Evolutionary conservation across 2,888 invertebrate species (phyloP).

Genomic region (Teleogryllus oceanicus): DNA sequence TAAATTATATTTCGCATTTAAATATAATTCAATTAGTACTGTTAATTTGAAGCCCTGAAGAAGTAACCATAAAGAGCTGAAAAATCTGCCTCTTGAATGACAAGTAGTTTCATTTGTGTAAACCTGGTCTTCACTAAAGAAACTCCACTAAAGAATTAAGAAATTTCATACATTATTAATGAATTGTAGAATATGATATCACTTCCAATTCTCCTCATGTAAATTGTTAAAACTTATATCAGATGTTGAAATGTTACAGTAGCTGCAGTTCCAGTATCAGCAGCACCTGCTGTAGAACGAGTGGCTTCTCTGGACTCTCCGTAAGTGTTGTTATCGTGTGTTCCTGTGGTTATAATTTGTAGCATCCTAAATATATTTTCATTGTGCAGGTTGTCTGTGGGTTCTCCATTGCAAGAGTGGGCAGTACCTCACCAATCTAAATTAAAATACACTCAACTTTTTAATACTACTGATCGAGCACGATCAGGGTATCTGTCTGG

Average conservation of each 20-base stretch:
- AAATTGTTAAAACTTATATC: too few species aligned
- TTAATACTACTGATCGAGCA: conserved; percentile 85
- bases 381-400: conserved; percentile 41
- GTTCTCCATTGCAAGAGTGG: conserved; percentile 71
- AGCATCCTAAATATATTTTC: conserved; percentile 22
- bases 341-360: background rate
- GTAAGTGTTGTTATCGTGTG: conserved; percentile 43
- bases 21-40: too few species aligned
- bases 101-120: too few species aligned
- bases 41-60: too few species aligned
- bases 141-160: too few species aligned
- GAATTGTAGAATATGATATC: too few species aligned
- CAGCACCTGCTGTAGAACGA: conserved; percentile 45
- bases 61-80: too few species aligned
- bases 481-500: conserved; percentile 87
- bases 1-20: too few species aligned
- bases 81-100: too few species aligned
- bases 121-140: too few species aligned
- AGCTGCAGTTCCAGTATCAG: conserved; percentile 30
- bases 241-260: background rate
- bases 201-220: too few species aligned
- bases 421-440: conserved; percentile 78
- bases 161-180: too few species aligned
- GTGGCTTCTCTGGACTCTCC: conserved; percentile 49
- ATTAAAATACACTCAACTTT: conserved; percentile 89